Evolutionary conservation across 2,888 invertebrate genomes (phyloP).

Genomic region (Ochlodes sylvanus): DNA sequence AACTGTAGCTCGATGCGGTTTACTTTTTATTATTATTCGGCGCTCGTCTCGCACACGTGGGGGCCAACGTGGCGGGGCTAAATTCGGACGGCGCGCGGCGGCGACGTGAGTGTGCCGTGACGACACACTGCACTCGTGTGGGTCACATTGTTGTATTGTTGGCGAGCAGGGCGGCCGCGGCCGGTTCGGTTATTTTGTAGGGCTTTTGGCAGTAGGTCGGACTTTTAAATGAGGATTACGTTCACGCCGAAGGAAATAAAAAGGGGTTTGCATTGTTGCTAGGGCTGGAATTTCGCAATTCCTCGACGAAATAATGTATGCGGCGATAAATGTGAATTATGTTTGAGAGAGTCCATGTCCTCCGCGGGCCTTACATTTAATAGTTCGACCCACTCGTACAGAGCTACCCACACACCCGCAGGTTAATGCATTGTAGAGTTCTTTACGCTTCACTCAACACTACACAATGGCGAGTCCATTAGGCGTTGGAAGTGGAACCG

Average conservation of each 20-base stretch:
- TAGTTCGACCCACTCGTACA: slow-evolving; percentile 1
- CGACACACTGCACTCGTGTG: slow-evolving; percentile 11
- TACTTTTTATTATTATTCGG: slow-evolving; percentile 57
- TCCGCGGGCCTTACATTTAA: not conserved
- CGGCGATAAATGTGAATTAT: not conserved
- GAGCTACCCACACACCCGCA: not conserved
- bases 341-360: not conserved
- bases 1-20: slow-evolving; percentile 44
- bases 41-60: slow-evolving; percentile 52
- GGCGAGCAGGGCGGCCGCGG: not conserved
- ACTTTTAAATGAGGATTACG: slow-evolving; percentile 18
- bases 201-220: slow-evolving; percentile 30
- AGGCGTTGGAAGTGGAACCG: not conserved
- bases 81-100: slow-evolving; percentile 33
- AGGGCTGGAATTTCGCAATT: slow-evolving; percentile 7
- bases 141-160: slow-evolving; percentile 8
- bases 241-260: slow-evolving; percentile 1
- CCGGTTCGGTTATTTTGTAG: slow-evolving; percentile 4
- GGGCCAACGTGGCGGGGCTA: slow-evolving; percentile 48
- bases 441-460: slow-evolving; percentile 6
- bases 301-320: not conserved
- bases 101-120: slow-evolving; percentile 5
- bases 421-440: slow-evolving; percentile 10
- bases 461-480: slow-evolving; percentile 8
- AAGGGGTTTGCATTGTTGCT: slow-evolving; percentile 8